Evolutionary conservation across 2,888 invertebrate species (phyloP), one percentile per base, ranked within the genome.

Genomic region (Lobophora halterata): DNA sequence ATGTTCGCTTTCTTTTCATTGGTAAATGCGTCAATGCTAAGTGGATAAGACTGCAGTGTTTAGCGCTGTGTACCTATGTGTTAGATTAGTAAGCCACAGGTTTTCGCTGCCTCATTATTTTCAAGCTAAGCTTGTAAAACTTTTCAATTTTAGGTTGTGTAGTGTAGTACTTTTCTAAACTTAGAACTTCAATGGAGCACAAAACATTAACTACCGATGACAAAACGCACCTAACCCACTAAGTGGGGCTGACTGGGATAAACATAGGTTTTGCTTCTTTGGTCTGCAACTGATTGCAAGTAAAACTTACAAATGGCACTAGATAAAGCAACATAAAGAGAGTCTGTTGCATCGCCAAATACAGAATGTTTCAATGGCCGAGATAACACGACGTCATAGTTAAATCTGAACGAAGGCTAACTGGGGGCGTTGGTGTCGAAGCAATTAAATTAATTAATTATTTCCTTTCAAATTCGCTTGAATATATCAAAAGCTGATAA

Each of bases 361-460:
- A 73, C 62, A 74, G 75, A 61, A 49, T 73, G 75, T 79, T 75
- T 74, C 67, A 77, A 76, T 65, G 68, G 55, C 57, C 62, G 59
- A 66, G 64, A 67, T 65, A 65, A 65, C 58, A 55, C 67, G 62
- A 76, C 85, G 81, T 85, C 82, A 85, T 76, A 63, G 70, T 71
- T 82, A 79, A 81, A 81, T 77, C 69, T 67, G 65, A 69, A 58
- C 69, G 83, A 83, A 86, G 86, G 85, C 76, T 79, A 66, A 64
- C 73, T 71, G 81, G 77, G 68, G 83, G 83, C 81, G 83, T 79
- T 70, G 69, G 72, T 69, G 65, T 66, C 71, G 60, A 60, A 69
- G 71, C 75, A 79, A 82, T 80, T 79, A 78, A 75, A 71, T 74
- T 67, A 76, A 79, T 79, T 81, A 79, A 78, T 79, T 79, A 80